Base-by-base conservation (phyloP, 2,113 vertebrate species). In the Lynx canadensis region DNA sequence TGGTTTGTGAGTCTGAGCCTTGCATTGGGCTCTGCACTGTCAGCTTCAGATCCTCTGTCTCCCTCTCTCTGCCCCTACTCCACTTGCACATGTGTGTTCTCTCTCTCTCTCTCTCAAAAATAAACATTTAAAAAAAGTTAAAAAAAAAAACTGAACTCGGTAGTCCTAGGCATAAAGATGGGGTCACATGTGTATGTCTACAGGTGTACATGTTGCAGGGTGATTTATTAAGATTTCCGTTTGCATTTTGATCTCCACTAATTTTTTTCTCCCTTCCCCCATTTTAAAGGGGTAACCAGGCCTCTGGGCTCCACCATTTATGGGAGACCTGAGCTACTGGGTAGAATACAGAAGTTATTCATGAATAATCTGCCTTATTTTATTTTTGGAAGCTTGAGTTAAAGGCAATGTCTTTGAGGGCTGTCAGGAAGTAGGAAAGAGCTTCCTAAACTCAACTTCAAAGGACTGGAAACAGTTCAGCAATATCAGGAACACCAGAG, bases 361-460 rank as follows among this genome's bases (percentile, higher is more conserved):
- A 8, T 81, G n/a, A 48, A 68, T 82, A 83, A 68, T 69, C 68
- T 69, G 41, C 71, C 52, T 76, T 88, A 12, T 65, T 90, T 79
- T 21, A 29, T 52, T 91, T 87, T 83, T 85, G 23, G 48, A 36
- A 74, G 27, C 3, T 23, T 90, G 48, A 96, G 50, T 81, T 81
- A 90, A 68, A 97, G 71, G 25, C 18, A 93, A 82, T 90, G 12
- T 38, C 15, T 93, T 27, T 96, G 73, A 92, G 10, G 36, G 23
- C 48, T 92, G 16, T 95, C 19, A 90, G 13, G 65, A 6, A 96
- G 10, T 85, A 21, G 71, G 63, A 94, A 94, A 94, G 21, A 92
- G 27, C 55, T 65, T 89, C 73, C 55, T 89, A 88, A 85, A 80
- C 14, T 12, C 21, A 57, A 25, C n/a, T 80, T 88, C 27, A 68